Base-by-base conservation (phyloP, 2,797 vertebrate genomes). In the Gallinago stenura region DNA sequence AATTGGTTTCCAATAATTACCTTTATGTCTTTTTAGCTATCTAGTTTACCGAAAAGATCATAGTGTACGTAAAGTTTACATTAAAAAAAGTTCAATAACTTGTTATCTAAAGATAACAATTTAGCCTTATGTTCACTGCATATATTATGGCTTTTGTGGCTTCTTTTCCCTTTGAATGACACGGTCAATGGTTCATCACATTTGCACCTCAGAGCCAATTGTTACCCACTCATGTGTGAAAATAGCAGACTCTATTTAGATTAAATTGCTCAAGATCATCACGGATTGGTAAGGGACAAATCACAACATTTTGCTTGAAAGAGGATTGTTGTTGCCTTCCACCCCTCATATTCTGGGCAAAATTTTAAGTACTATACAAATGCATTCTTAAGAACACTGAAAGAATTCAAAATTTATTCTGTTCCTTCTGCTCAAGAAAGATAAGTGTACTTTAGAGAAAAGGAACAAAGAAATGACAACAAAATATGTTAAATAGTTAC, bases 181-280 rank as follows among this genome's bases (percentile, higher is more conserved):
- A 95, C 39, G 60, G 96, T 96, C 96, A 97, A 80, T 25, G 84
- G 96, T 97, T 97, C 97, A 97, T 97, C 94, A 96, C 97, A 97
- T 97, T 97, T 97, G 96, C 95, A 96, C 95, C 94, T 97, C 84
- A 87, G 95, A 96, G 87, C 90, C 96, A 96, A 97, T 97, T 97
- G 96, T 97, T 96, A 93, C 35, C 45, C 91, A 94, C 65, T 96
- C 95, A 97, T 95, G 97, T 96, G 95, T 97, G 97, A 97, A 97
- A 97, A 96, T 90, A 96, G 94, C 83, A 94, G 79, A 96, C 90
- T 92, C 96, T 95, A 93, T 97, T 97, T 96, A 96, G 95, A 96
- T 97, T 97, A 97, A 97, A 97, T 97, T 97, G 94, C 90, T 96
- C 33, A 72, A 94, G 95, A 97, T 97, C 90, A 87, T 96, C 87